Percentiles rank a stretch among this genome's conserved stretches.
Conservation (phyloP, 2,888 invertebrate species). For the Cheilosia pagana region DNA sequence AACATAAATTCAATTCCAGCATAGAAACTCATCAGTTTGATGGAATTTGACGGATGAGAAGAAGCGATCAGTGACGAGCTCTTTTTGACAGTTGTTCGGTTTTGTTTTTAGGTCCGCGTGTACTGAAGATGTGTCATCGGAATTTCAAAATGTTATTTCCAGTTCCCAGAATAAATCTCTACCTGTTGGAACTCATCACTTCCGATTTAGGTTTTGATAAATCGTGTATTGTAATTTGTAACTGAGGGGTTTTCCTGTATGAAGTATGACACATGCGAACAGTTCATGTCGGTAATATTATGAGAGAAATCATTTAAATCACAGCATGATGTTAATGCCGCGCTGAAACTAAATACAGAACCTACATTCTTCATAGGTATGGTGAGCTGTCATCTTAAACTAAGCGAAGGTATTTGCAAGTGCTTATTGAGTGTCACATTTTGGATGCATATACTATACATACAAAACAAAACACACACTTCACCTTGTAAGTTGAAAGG, state of each 20-base stretch:
- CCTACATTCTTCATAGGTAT: neutral
- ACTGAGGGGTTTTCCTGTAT: constrained; percentile 6
- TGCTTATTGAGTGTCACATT: neutral
- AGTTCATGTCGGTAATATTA: neutral
- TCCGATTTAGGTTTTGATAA: constrained; percentile 8
- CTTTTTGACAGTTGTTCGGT: neutral
- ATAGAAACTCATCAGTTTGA: neutral
- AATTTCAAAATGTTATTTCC: constrained; percentile 20
- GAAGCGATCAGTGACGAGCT: neutral
- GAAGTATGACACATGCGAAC: constrained; percentile 7
- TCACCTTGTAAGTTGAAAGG: constrained; percentile 25
- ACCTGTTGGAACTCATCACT: neutral
- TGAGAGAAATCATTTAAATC: neutral
- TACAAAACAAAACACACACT: neutral
- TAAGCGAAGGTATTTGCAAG: constrained; percentile 4
- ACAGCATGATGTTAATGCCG: constrained; percentile 11
- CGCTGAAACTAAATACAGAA: neutral
- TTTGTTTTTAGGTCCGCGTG: neutral
- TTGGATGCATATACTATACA: too few species aligned
- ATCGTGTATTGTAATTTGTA: neutral
- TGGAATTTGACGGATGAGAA: neutral
- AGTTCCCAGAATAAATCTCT: constrained; percentile 3
- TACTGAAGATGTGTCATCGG: constrained; percentile 23
- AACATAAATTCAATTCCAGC: neutral
- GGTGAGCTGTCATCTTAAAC: neutral